Base-by-base conservation (phyloP, 2,797 vertebrate species). In the Anisognathus igniventris region DNA sequence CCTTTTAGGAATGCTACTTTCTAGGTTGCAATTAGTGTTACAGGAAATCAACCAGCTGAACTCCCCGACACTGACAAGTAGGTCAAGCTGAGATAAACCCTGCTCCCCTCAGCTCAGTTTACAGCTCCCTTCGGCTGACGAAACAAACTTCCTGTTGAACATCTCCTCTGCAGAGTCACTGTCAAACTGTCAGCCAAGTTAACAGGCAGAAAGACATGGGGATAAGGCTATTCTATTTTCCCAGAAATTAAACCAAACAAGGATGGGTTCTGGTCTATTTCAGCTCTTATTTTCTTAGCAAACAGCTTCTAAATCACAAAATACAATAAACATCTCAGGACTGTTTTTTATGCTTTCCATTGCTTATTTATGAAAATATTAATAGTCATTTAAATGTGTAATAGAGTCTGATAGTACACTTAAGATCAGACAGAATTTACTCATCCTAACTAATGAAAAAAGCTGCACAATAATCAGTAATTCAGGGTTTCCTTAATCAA, bases 241-340 rank as follows among this genome's bases (percentile, higher is more conserved):
- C 95, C 96, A 90, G 96, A 97, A 97, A 98, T 96, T 94, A 97
- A 98, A 97, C 92, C 96, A 97, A 97, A 86, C 81, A 96, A 96
- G 78, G 79, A 93, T 87, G 65, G 54, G 82, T 95, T 96, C 86
- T 88, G 86, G 75, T 95, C 92, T 85, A 68, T 72, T 57, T 93
- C 95, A 96, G 92, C 89, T 95, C 90, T 90, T 96, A 87, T 91
- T 97, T 97, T 97, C 95, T 97, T 89, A 94, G 85, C 90, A 97
- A 97, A 97, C 89, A 93, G 86, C 72, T 75, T 93, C 89, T 67
- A 96, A 96, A 94, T 93, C 86, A 80, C 89, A 93, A 88, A 96
- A 95, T 84, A 77, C 45, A 89, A 67, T 70, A 70, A 90, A 64
- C 37, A 64, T 78, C 42, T 70, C 9, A 3, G 31, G 12, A 78